Evolutionary conservation across 2,113 vertebrate species (phyloP), one percentile per base, ranked within the genome.

Genomic region (Antigone vipio): DNA sequence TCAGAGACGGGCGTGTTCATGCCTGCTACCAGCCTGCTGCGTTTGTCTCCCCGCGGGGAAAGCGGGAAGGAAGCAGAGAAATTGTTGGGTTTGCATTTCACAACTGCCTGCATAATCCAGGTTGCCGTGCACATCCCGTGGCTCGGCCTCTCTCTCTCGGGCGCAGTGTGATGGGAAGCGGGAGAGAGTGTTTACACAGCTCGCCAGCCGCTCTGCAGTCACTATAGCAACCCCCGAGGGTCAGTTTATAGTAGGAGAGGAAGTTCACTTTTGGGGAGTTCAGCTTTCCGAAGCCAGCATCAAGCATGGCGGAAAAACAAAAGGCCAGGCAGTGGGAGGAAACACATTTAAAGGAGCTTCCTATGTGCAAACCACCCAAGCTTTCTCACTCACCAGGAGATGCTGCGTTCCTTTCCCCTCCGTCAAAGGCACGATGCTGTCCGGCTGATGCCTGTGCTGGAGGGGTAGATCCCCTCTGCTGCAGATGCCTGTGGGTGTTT

Each of bases 221-320:
- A 75, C 97, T 97, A 97, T 97, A 93, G 98, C 95, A 98, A 98
- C 97, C 91, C 91, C 91, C 69, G 63, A 93, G 97, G 97, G 98
- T 97, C 97, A 98, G 97, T 97, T 98, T 98, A 96, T 95, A 97
- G 96, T 91, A 88, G 95, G 94, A 93, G 80, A 98, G 98, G 98
- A 98, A 98, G 97, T 97, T 97, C 95, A 62, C 85, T 96, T 97
- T 94, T 55, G 88, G 94, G 95, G 97, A 97, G 97, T 96, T 96
- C 81, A 88, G 94, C 91, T 95, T 96, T 91, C 97, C 96, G 96
- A 89, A 67, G 47, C 76, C 95, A 82, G 93, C 92, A 92, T 84
- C 93, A 90, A 97, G 95, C 91, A n/a, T 42, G 72, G 95, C 93
- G 95, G 89, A 94, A 96, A 97, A 98, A 97, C 97, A 98, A 98